Conservation (phyloP, 2,797 vertebrate genomes). For the Miichthys miiuy region DNA sequence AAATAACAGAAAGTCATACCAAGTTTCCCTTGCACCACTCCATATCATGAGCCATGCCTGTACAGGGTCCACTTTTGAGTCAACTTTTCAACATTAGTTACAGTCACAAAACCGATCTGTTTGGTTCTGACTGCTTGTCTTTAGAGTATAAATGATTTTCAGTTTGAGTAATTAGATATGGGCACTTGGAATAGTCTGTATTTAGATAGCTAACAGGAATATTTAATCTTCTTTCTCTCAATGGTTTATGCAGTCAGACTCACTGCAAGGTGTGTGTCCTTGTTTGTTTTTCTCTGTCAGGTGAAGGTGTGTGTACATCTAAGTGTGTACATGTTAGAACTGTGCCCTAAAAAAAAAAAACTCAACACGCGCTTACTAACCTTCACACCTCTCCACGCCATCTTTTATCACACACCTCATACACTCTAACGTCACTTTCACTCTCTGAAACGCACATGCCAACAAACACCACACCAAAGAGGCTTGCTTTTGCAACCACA, state of each 20-base stretch:
- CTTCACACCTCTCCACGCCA: not conserved
- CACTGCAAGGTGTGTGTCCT: constrained; percentile 36
- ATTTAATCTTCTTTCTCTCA: not conserved
- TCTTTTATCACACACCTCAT: not conserved
- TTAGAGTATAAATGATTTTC: not conserved
- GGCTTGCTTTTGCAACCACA: constrained; percentile 4
- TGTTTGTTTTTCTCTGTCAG: constrained; percentile 33
- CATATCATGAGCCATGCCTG: not conserved
- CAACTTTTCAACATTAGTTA: not conserved
- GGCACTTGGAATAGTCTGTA: not conserved
- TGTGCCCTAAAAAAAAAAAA: not conserved
- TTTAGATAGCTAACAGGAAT: too few species aligned
- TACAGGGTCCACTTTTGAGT: not conserved
- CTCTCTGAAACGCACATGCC: not conserved
- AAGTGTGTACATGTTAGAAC: constrained; percentile 27
- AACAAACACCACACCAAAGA: constrained; percentile 9
- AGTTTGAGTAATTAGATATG: not conserved
- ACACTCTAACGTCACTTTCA: constrained; percentile 32
- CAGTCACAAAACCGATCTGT: not conserved
- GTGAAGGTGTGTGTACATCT: constrained; percentile 51
- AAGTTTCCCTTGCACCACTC: not conserved
- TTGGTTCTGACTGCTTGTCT: not conserved
- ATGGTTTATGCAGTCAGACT: not conserved
- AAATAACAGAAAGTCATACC: constrained; percentile 3
- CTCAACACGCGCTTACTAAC: not conserved